Percentiles rank a stretch among this genome's conserved stretches.
These are phyloP conservation scores for Sterrhoptilus dennistouni DNA, from an alignment of 2,113 vertebrate species.

Conservation along the genomic window DNA sequence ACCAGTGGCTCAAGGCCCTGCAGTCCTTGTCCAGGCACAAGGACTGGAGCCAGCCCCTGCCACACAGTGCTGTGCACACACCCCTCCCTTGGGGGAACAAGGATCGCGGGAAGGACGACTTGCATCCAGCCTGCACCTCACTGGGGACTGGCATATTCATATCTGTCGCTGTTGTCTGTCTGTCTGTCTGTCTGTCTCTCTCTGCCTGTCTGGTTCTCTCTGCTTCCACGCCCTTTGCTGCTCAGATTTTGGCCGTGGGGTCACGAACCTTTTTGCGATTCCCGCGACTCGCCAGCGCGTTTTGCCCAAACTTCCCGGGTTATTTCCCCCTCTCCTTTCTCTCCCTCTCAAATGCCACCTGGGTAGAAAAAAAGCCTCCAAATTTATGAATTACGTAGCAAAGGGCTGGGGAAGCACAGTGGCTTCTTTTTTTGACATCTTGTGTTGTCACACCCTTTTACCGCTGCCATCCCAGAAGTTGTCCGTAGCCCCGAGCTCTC, in stretches of 20 bases:
- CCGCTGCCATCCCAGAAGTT: slow-evolving; percentile 45
- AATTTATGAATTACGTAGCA: slow-evolving; percentile 31
- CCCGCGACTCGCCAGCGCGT: not conserved
- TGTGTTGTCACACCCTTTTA: slow-evolving; percentile 23
- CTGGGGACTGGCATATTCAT: slow-evolving; percentile 50
- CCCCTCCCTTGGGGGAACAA: slow-evolving; percentile 30
- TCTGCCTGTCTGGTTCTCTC: slow-evolving; percentile 57
- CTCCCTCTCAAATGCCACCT: not conserved
- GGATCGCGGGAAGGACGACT: slow-evolving; percentile 69
- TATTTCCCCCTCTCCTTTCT: not conserved
- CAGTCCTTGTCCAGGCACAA: not conserved
- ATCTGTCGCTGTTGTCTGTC: slow-evolving; percentile 29
- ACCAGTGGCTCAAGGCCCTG: not conserved
- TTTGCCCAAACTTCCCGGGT: not conserved
- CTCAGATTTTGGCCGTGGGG: slow-evolving; percentile 21
- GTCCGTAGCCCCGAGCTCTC: slow-evolving; percentile 29
- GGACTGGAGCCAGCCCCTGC: not conserved
- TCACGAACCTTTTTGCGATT: not conserved
- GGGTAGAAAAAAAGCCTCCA: slow-evolving; percentile 55
- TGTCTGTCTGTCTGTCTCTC: slow-evolving; percentile 24
- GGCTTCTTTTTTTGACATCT: slow-evolving; percentile 63
- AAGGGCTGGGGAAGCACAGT: slow-evolving; percentile 63
- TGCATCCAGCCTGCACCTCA: slow-evolving; percentile 55
- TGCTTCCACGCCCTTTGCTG: slow-evolving; percentile 68
- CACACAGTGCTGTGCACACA: not conserved